A percentile compares a stretch with the other conserved stretches of the same genome.
Evolutionary conservation across 2,797 vertebrate genomes (phyloP).

Genomic region (Paedocypris micromegethes): DNA sequence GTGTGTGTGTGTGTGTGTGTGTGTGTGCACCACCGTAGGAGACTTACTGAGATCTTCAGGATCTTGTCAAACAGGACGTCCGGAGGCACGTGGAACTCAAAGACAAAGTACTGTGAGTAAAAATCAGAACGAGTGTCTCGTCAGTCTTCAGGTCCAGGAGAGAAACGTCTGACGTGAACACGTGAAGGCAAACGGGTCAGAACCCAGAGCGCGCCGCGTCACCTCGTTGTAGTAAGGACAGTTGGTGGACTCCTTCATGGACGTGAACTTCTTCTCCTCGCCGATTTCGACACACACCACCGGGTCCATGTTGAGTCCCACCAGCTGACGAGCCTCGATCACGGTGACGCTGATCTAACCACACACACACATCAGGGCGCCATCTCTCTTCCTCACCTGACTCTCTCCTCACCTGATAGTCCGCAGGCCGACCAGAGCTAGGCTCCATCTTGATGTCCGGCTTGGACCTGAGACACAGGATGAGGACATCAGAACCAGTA

Average conservation of each 20-base stretch:
- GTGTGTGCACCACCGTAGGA: not conserved
- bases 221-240: constrained; percentile 73
- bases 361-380: not conserved
- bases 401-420: constrained; percentile 81
- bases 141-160: no score
- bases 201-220: not conserved
- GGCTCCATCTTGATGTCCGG: constrained; percentile 98
- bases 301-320: constrained; percentile 79
- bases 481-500: no score
- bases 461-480: constrained; percentile 75
- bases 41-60: constrained; percentile 91
- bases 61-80: constrained; percentile 98
- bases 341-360: constrained; percentile 83
- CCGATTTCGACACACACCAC: constrained; percentile 79
- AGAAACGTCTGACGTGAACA: no score
- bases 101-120: constrained; percentile 85
- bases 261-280: constrained; percentile 47
- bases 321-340: constrained; percentile 74
- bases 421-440: constrained; percentile 83
- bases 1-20: not conserved
- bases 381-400: not conserved
- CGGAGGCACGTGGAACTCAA: constrained; percentile 92
- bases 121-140: constrained; percentile 2
- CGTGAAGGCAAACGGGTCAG: no score
- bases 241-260: constrained; percentile 77